Percentiles rank a stretch among this genome's conserved stretches.
Conservation (phyloP, 2,797 vertebrate species). For the Anisognathus igniventris region DNA sequence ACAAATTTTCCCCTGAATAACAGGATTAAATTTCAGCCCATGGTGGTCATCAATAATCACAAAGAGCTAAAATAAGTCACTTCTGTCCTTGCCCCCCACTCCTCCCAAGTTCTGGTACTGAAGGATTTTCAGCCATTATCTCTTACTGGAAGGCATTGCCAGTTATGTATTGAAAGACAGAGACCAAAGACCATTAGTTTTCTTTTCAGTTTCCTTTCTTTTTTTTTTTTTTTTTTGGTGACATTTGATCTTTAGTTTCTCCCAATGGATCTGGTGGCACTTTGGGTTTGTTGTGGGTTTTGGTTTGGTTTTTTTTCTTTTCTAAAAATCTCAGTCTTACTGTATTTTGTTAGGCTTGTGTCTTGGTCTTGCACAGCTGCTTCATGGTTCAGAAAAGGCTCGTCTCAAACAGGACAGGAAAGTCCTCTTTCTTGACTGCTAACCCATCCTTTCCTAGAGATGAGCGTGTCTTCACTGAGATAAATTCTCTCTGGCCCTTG, state of each 20-base stretch:
- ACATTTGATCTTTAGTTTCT: background rate
- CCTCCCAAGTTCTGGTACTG: background rate
- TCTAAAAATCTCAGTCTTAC: background rate
- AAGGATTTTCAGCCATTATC: background rate
- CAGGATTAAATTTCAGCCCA: background rate
- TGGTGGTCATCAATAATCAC: background rate
- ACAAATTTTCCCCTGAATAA: background rate
- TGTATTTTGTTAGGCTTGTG: background rate
- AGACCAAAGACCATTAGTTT: background rate
- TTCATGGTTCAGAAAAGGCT: background rate
- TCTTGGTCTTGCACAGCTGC: background rate
- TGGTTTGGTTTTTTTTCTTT: rapidly evolving
- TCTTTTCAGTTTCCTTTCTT: background rate
- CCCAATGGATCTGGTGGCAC: background rate
- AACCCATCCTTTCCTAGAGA: background rate
- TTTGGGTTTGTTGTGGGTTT: background rate
- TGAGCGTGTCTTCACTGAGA: background rate
- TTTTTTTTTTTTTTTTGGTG: background rate
- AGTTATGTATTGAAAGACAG: background rate
- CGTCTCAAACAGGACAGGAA: background rate
- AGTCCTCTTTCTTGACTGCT: background rate
- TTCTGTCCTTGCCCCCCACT: background rate
- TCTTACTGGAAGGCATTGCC: background rate
- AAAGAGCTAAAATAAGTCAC: background rate
- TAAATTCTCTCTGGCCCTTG: background rate